phyloP scores from a whole-genome alignment of 2,797 vertebrate species.

The Craterocephalus amniculus region DNA sequence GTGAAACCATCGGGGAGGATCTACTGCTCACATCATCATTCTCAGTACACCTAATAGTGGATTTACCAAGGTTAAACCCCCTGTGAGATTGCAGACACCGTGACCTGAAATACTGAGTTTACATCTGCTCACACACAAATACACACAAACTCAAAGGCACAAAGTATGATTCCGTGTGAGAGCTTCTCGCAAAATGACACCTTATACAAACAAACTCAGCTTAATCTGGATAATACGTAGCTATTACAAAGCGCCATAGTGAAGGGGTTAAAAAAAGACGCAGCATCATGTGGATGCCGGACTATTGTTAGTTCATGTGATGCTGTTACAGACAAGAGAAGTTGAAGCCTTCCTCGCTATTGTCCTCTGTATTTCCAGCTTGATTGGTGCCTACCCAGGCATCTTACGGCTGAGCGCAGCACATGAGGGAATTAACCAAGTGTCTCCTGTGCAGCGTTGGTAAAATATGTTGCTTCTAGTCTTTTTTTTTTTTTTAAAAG shows the following conservation, averaged over 20 bases:
- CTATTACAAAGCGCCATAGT: slow-evolving; percentile 27
- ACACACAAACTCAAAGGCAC: slow-evolving; percentile 2
- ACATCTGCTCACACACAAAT: slow-evolving; percentile 57
- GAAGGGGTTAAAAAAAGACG: slow-evolving; percentile 13
- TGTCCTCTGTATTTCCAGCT: slow-evolving; percentile 73
- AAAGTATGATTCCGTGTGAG: slow-evolving; percentile 6
- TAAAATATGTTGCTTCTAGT: slow-evolving; percentile 70
- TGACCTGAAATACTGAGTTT: slow-evolving; percentile 75
- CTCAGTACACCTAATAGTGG: slow-evolving; percentile 79
- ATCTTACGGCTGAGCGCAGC: slow-evolving; percentile 75
- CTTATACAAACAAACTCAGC: slow-evolving; percentile 18
- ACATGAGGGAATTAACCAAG: slow-evolving; percentile 74
- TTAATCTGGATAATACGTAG: slow-evolving; percentile 38
- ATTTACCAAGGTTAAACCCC: slow-evolving; percentile 82
- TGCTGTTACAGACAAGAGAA: slow-evolving; percentile 48
- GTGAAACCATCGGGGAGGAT: slow-evolving; percentile 79
- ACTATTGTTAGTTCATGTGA: slow-evolving; percentile 33
- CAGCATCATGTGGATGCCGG: slow-evolving; percentile 15
- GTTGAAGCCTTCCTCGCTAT: slow-evolving; percentile 56
- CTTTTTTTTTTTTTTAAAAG: too few species aligned
- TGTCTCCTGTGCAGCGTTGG: slow-evolving; percentile 66
- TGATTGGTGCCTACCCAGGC: slow-evolving; percentile 76
- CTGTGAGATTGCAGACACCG: slow-evolving; percentile 74
- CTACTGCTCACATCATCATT: slow-evolving; percentile 81
- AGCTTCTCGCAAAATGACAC: slow-evolving; percentile 31